phyloP scores from a whole-genome alignment of 2,113 vertebrate species.

The Apus apus region DNA sequence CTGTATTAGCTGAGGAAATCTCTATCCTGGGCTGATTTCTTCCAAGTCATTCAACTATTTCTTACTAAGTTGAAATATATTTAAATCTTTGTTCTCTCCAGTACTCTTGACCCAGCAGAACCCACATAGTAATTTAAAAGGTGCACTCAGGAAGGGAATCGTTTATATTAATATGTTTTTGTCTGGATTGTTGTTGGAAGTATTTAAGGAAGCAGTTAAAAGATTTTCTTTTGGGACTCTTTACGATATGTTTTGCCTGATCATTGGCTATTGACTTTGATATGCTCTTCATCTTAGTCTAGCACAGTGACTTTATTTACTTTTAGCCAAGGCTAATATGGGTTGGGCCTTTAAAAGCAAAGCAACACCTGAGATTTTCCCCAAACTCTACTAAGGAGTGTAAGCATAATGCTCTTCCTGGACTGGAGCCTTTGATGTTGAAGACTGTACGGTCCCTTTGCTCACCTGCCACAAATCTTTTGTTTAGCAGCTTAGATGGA shows the following conservation, averaged over 20 bases:
- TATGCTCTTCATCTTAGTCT: background rate
- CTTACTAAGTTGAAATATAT: background rate
- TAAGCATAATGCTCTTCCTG: background rate
- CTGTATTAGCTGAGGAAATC: background rate
- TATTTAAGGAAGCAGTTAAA: background rate
- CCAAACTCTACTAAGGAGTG: background rate
- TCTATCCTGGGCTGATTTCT: background rate
- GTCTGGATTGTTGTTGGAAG: background rate
- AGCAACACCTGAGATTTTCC: background rate
- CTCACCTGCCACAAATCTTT: background rate
- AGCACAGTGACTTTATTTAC: background rate
- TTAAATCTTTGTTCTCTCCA: background rate
- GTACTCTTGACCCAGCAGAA: background rate
- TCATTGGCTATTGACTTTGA: background rate
- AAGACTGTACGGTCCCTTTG: background rate
- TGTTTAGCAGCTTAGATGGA: background rate
- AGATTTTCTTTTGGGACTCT: background rate
- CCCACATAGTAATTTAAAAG: background rate
- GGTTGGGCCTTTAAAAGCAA: background rate
- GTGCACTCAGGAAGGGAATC: background rate
- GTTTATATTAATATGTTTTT: background rate
- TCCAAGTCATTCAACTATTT: background rate
- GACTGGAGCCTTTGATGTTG: background rate
- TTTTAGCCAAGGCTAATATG: background rate
- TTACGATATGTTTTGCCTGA: background rate